Percentiles rank a stretch among this genome's conserved stretches.
Conservation (phyloP, 2,113 vertebrate genomes). For the Proterorhinus semilunaris region DNA sequence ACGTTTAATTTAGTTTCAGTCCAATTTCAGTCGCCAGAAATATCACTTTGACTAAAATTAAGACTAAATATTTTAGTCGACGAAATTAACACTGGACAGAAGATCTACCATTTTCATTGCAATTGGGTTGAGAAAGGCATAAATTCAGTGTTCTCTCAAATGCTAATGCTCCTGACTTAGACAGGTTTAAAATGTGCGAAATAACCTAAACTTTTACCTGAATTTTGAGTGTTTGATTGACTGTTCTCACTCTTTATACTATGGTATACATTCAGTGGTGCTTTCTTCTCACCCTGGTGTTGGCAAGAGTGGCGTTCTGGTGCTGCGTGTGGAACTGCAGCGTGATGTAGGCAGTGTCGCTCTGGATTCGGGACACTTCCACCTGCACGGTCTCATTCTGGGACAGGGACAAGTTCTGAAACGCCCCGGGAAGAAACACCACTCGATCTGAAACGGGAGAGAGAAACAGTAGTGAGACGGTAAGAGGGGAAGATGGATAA, state of each 20-base stretch:
- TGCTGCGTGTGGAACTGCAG: constrained; percentile 90
- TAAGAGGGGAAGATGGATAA: too few relatives aligned
- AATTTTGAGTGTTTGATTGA: too few relatives aligned
- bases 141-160: too few relatives aligned
- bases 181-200: too few relatives aligned
- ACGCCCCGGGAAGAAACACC: constrained; percentile 85
- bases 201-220: too few relatives aligned
- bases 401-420: constrained; percentile 83
- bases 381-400: constrained; percentile 80
- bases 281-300: constrained; percentile 77
- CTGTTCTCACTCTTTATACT: background rate
- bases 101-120: too few relatives aligned
- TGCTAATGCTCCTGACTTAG: too few relatives aligned
- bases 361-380: constrained; percentile 78
- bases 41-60: too few relatives aligned
- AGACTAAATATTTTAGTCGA: too few relatives aligned
- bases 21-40: too few relatives aligned
- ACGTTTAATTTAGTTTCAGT: too few relatives aligned
- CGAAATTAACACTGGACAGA: too few relatives aligned
- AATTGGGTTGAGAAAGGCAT: background rate
- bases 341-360: constrained; percentile 80
- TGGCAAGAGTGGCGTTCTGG: constrained; percentile 83
- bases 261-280: background rate
- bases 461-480: background rate
- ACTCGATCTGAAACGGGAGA: constrained; percentile 75